Percentiles rank a stretch among this genome's conserved stretches.
Evolutionary conservation across 2,797 vertebrate genomes (phyloP).

Genomic region (Leptatherina wallacei): DNA sequence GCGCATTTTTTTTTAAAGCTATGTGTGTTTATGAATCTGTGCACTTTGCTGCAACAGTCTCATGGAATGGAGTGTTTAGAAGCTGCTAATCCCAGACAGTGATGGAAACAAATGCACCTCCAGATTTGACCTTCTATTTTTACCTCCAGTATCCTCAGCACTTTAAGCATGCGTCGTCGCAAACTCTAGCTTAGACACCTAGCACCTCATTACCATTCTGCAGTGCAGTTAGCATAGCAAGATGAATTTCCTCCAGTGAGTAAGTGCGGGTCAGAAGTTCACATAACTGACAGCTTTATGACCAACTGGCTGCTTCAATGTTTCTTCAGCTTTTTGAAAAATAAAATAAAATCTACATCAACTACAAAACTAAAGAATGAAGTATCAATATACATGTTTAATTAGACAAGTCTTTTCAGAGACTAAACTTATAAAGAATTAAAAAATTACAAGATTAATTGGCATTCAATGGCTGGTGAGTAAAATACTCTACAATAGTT

Average conservation of each 20-base stretch:
- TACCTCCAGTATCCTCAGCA: conserved; percentile 64
- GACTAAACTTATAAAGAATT: background rate
- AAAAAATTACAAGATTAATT: background rate
- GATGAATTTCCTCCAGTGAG: conserved; percentile 39
- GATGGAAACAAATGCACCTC: conserved; percentile 64
- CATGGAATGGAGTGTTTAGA: conserved; percentile 58
- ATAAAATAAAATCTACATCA: background rate
- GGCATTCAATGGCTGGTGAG: background rate
- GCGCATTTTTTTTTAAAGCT: conserved; percentile 22
- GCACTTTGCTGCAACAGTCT: conserved; percentile 44
- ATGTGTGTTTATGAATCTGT: conserved; percentile 19
- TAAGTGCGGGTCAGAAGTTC: conserved; percentile 31
- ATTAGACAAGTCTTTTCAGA: background rate
- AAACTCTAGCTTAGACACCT: conserved; percentile 50
- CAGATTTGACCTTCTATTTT: conserved; percentile 67
- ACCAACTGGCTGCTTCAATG: conserved; percentile 10
- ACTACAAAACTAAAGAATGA: background rate
- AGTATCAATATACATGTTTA: background rate
- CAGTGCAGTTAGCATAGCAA: conserved; percentile 66
- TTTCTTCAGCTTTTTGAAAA: background rate
- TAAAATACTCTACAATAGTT: background rate
- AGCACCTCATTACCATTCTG: conserved; percentile 77
- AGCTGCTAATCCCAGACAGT: conserved; percentile 55
- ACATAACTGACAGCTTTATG: conserved; percentile 19
- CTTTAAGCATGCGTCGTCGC: conserved; percentile 50